These are phyloP conservation scores for Brienomyrus longianalis DNA, from an alignment of 2,113 vertebrate species.

Conservation along the genomic window DNA sequence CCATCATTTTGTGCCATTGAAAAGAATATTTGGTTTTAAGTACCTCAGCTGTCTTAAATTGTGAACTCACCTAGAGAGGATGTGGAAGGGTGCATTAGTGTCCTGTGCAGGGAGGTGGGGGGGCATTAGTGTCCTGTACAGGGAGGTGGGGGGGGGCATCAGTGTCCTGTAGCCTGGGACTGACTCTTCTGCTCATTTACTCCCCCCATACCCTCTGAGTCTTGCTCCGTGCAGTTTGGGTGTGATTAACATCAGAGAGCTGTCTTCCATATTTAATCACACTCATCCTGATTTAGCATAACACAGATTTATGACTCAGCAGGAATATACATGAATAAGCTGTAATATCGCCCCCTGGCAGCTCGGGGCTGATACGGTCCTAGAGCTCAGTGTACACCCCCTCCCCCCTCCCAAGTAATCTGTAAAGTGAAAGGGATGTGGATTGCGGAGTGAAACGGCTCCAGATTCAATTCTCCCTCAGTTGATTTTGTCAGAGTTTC, in stretches of 20 bases:
- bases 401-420: neutral
- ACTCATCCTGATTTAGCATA: neutral
- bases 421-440: neutral
- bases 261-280: neutral
- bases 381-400: neutral
- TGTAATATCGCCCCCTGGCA: neutral
- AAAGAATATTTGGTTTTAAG: neutral
- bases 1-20: neutral
- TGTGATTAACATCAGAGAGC: neutral
- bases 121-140: too few relatives aligned
- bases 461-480: neutral
- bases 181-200: neutral
- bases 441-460: neutral
- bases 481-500: neutral
- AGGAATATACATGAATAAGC: neutral
- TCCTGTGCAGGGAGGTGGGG: neutral
- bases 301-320: conserved; percentile 1
- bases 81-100: neutral
- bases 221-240: neutral
- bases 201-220: neutral
- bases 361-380: neutral
- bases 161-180: neutral
- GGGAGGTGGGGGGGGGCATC: neutral
- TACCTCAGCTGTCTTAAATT: neutral
- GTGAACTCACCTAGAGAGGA: neutral